Evolutionary conservation across 1,140 invertebrate genomes (phyloP), one percentile per base, ranked within the genome.

Genomic region (Drosophila melanogaster): DNA sequence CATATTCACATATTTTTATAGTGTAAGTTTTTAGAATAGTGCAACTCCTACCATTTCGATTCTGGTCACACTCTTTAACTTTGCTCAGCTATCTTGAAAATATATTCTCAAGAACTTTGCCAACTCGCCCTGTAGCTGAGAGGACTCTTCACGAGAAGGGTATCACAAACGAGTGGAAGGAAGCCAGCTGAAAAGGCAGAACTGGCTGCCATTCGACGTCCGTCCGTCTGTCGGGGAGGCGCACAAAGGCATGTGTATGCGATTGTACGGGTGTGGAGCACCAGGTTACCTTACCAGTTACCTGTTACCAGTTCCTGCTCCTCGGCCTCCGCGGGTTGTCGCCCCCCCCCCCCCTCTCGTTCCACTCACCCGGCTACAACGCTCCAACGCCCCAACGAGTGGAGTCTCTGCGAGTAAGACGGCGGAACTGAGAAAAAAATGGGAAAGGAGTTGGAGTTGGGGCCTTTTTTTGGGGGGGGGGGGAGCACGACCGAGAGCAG

Each of bases 371-470:
- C 58, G 70, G 70, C 57, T 74, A 79, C 59, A 76, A 76, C 55
- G 78, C 79, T 83, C 44, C 64, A 83, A 81, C 76, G 75, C 79
- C 72, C 72, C 59, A 56, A 35, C 66, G 69, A 72, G 67, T 72
- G 35, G 38, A 72, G 69, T 37, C 33, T 19, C 40, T 11, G 17
- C 30, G 33, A n/a, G 58, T 44, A 66, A 66, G 64, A 64, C 64
- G 64, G 64, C 59, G 64, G 64, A 66, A 66, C 64, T 65, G 59
- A 24, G 6, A 24, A 46, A 46, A 37, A 60, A 44, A 35, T 19
- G 22, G 64, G 4, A 38, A 14, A 14, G 37, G 37, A 38, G 12
- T 4, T 38, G 37, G 46, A 65, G 60, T 30, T 47, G 64, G 57
- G 47, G 62, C 24, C n/a, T 38, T 41, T 35, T 11, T 10, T 6